Percentiles rank a stretch among this genome's conserved stretches.
Evolutionary conservation across 2,797 vertebrate species (phyloP).

Genomic region (Simalia tracyae): DNA sequence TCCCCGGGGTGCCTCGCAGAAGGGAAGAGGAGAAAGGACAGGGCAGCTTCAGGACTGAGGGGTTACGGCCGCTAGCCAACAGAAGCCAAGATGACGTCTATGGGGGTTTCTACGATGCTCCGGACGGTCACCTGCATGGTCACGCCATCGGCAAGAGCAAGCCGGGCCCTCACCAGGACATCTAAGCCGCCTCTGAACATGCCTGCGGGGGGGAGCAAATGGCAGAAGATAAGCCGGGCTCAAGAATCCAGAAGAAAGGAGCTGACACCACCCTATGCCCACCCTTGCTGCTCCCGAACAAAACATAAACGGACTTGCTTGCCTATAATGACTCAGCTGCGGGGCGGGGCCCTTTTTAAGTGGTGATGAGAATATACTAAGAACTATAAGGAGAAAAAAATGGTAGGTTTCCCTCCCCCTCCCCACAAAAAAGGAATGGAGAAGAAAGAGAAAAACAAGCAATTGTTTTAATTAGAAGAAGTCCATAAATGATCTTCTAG

Average conservation of each 20-base stretch:
- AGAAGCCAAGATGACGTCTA: slow-evolving; percentile 91
- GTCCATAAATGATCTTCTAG: neutral
- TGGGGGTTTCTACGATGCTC: slow-evolving; percentile 85
- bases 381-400: no score
- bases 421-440: neutral
- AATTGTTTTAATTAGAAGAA: neutral
- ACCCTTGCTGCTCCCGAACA: neutral
- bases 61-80: slow-evolving; percentile 78
- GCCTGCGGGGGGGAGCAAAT: slow-evolving; percentile 72
- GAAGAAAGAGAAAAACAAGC: neutral
- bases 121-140: slow-evolving; percentile 98
- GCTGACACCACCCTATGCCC: neutral
- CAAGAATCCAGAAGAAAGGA: neutral
- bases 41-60: neutral
- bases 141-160: slow-evolving; percentile 91
- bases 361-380: no score
- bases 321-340: no score
- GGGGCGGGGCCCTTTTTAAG: no score
- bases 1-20: neutral
- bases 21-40: slow-evolving; percentile 3
- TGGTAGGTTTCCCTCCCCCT: no score
- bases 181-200: slow-evolving; percentile 90
- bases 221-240: neutral
- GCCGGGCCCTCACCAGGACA: slow-evolving; percentile 85
- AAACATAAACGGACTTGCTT: no score